Evolutionary conservation across 2,888 invertebrate genomes (phyloP).

Genomic region (Chrysolina haemoptera): DNA sequence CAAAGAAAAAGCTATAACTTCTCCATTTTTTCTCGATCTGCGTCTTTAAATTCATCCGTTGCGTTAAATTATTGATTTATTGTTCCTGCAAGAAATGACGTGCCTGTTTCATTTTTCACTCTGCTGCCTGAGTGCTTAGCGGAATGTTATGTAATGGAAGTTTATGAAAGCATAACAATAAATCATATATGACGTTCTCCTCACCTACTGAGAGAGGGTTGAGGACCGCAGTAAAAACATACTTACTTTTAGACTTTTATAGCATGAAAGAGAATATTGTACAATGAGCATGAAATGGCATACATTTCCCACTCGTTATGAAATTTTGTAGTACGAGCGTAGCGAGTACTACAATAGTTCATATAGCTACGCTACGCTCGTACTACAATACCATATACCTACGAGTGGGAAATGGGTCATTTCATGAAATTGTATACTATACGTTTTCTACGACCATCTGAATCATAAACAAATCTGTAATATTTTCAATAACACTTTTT

Average conservation of each 20-base stretch:
- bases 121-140: background rate
- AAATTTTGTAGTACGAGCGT: no score
- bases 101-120: constrained; percentile 37
- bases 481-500: no score
- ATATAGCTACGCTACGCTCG: no score
- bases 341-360: no score
- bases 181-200: constrained; percentile 12
- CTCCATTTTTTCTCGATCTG: background rate
- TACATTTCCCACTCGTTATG: no score
- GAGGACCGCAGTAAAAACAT: background rate
- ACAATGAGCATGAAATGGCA: no score
- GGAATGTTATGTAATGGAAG: constrained; percentile 11
- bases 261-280: background rate
- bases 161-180: constrained; percentile 17
- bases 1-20: no score
- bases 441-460: no score
- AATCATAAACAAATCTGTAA: no score
- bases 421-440: no score
- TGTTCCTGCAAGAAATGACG: constrained; percentile 24
- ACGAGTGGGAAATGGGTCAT: no score
- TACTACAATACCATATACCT: no score
- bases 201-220: background rate
- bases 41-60: background rate
- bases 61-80: constrained; percentile 36
- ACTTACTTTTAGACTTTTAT: constrained; percentile 4